Evolutionary conservation across 37 sponge, comb jelly and placozoan genomes (phyloP).

Genomic region (Oscarella lobularis): DNA sequence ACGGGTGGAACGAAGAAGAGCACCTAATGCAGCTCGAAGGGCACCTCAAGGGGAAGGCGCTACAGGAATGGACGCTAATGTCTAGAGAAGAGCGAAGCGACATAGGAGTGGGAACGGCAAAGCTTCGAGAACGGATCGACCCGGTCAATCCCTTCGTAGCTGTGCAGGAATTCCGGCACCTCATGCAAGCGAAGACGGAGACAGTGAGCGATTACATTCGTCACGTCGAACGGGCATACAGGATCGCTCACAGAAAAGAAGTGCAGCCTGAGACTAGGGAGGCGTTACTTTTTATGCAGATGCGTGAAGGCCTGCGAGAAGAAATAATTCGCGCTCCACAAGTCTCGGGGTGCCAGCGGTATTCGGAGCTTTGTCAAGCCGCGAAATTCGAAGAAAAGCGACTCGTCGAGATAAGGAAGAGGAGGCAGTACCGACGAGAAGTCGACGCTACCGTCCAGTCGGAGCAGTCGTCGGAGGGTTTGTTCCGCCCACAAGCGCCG

Average conservation of each 20-base stretch:
- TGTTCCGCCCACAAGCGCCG: no score
- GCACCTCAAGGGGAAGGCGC: slow-evolving; percentile 26
- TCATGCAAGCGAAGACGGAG: slow-evolving; percentile 9
- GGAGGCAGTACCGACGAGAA: slow-evolving; percentile 7
- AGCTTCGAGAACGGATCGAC: no score
- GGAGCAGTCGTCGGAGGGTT: no score
- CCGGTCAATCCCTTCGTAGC: slow-evolving; percentile 24
- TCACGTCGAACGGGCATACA: no score
- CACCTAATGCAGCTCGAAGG: slow-evolving; percentile 39
- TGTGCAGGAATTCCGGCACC: slow-evolving; percentile 42
- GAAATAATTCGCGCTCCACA: no score
- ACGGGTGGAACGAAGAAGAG: slow-evolving; percentile 31
- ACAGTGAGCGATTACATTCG: slow-evolving; percentile 24
- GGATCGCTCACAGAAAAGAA: no score
- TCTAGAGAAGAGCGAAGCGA: no score
- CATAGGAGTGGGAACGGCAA: no score
- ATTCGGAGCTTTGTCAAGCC: slow-evolving; percentile 22
- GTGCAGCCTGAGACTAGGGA: no score
- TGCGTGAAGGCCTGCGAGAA: slow-evolving; percentile 35
- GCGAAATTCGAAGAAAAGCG: slow-evolving; percentile 28
- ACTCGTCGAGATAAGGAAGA: slow-evolving; percentile 6
- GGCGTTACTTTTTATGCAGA: no score
- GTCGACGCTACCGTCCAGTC: neutral
- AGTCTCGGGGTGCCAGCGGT: slow-evolving; percentile 20
- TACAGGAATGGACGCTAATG: no score